phyloP scores from a whole-genome alignment of 2,797 vertebrate species.

The Sparus aurata region DNA sequence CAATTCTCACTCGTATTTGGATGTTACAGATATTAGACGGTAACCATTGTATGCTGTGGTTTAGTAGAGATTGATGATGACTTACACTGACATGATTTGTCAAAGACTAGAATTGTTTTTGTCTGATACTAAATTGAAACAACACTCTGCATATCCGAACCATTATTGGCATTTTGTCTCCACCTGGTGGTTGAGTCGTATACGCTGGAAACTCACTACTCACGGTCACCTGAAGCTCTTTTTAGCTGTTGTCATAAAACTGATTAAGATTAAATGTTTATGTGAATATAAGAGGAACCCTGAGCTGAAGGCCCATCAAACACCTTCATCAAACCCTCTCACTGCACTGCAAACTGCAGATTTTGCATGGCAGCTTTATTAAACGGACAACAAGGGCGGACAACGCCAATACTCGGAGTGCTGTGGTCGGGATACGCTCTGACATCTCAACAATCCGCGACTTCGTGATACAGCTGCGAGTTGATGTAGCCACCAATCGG shows the following conservation, averaged over 20 bases:
- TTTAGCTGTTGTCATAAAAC: not conserved
- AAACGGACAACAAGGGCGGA: no score
- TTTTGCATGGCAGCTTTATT: no score
- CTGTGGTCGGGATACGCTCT: no score
- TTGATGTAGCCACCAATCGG: no score
- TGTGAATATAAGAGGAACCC: no score
- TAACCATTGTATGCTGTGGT: not conserved
- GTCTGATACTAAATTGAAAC: no score
- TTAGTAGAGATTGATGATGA: not conserved
- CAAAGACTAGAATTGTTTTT: not conserved
- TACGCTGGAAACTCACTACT: not conserved
- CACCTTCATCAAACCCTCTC: no score
- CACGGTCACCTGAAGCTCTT: not conserved
- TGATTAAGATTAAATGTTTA: not conserved
- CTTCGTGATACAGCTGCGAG: no score
- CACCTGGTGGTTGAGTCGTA: conserved; percentile 16
- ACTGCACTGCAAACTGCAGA: no score
- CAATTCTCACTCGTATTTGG: not conserved
- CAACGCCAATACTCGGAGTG: no score
- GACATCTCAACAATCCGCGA: no score
- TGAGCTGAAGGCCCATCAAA: no score
- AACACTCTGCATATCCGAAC: not conserved
- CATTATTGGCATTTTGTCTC: conserved; percentile 20
- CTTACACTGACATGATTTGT: not conserved
- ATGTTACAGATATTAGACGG: conserved; percentile 16